Evolutionary conservation across 2,888 invertebrate species (phyloP).

Genomic region (Microdon myrmicae): DNA sequence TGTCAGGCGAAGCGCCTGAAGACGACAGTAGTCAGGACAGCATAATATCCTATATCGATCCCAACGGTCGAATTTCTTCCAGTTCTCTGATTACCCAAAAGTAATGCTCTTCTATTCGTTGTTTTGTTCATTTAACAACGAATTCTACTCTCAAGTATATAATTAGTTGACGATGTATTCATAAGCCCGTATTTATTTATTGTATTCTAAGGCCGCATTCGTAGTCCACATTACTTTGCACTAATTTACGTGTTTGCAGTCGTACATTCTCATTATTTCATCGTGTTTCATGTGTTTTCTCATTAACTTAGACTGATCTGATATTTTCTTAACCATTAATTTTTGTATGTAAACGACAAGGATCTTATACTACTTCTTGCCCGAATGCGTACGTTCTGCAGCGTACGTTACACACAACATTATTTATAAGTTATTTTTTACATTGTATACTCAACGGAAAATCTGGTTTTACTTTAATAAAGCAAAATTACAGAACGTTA

Average conservation of each 20-base stretch:
- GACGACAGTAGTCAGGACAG: constrained; percentile 67
- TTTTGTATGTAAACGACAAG: constrained; percentile 37
- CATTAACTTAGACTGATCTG: constrained; percentile 46
- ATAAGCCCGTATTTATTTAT: constrained; percentile 47
- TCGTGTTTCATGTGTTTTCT: constrained; percentile 18
- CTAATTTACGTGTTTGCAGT: constrained; percentile 15
- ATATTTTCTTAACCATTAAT: constrained; percentile 29
- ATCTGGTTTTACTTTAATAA: constrained; percentile 34
- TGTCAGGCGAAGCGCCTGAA: constrained; percentile 58
- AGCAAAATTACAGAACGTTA: constrained; percentile 29
- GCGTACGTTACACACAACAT: constrained; percentile 20
- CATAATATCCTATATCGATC: constrained; percentile 66
- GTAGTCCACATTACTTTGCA: constrained; percentile 9
- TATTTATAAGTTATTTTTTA: constrained; percentile 25
- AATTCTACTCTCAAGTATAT: constrained; percentile 16
- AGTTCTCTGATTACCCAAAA: constrained; percentile 25
- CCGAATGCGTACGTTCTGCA: constrained; percentile 32
- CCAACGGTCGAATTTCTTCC: constrained; percentile 53
- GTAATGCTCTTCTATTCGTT: constrained; percentile 33
- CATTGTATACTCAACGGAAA: constrained; percentile 26
- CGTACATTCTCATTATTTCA: constrained; percentile 6
- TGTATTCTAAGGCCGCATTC: constrained; percentile 22
- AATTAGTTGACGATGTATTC: constrained; percentile 30
- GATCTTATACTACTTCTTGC: constrained; percentile 28
- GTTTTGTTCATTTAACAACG: constrained; percentile 18